These are phyloP conservation scores for Solenopsis invicta DNA, from an alignment of 1,140 invertebrate genomes.

Conservation along the genomic window DNA sequence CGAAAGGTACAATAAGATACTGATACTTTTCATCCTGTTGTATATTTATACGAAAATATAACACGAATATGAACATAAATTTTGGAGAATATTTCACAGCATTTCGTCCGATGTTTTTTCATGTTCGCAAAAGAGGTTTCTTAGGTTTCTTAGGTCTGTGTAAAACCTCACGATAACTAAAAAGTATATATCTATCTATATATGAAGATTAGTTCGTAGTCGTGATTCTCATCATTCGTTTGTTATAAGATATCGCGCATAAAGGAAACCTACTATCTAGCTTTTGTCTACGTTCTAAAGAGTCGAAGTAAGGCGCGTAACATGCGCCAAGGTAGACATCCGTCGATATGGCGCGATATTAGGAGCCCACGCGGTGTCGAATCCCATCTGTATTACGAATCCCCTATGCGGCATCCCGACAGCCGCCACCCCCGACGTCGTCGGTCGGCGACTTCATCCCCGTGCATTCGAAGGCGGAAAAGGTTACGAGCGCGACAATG, in stretches of 20 bases:
- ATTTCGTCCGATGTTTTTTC: background rate
- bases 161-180: background rate
- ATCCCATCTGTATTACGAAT: slow-evolving; percentile 43
- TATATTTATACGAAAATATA: slow-evolving; percentile 31
- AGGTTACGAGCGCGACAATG: slow-evolving; percentile 62
- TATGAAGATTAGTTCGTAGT: no score
- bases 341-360: slow-evolving; percentile 12
- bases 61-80: background rate
- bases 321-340: background rate
- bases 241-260: background rate
- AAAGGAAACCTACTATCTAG: background rate
- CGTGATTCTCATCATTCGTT: background rate
- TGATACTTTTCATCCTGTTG: background rate
- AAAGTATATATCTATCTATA: background rate
- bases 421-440: background rate
- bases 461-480: slow-evolving; percentile 45
- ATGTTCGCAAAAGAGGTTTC: background rate
- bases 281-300: background rate
- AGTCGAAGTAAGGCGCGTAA: slow-evolving; percentile 36
- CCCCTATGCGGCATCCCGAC: background rate
- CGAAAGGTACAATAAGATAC: background rate
- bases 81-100: background rate
- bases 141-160: no score
- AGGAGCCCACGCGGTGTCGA: slow-evolving; percentile 16
- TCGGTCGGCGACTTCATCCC: slow-evolving; percentile 2